These are phyloP conservation scores for Scomberomorus guttatus DNA, from an alignment of 2,797 vertebrate species.

Conservation along the genomic window DNA sequence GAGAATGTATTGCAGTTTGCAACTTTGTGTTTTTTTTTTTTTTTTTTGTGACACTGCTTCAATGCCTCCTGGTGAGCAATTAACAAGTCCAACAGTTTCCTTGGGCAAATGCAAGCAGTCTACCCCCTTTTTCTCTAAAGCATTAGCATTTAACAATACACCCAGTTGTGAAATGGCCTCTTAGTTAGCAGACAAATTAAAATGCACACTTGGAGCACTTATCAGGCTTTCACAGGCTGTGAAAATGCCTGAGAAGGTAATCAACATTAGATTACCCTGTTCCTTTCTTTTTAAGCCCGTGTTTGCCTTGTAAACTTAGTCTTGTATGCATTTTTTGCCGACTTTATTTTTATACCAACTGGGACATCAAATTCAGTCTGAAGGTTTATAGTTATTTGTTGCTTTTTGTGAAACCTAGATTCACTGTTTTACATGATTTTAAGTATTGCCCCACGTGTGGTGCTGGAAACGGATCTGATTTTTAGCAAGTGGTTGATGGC, in stretches of 20 bases:
- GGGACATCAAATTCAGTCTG: neutral
- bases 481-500: conserved; percentile 24
- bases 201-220: conserved; percentile 62
- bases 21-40: conserved; percentile 45
- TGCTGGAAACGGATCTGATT: conserved; percentile 11
- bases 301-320: conserved; percentile 22
- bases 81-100: conserved; percentile 88
- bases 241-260: conserved; percentile 13
- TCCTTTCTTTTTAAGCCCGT: fast-evolving
- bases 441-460: neutral
- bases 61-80: conserved; percentile 86
- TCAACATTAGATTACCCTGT: neutral
- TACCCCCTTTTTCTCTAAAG: conserved; percentile 51
- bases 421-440: neutral
- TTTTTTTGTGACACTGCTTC: conserved; percentile 40
- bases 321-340: neutral
- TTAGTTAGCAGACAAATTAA: conserved; percentile 76
- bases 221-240: conserved; percentile 51
- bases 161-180: conserved; percentile 77
- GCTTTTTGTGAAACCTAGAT: neutral
- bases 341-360: neutral
- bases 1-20: conserved; percentile 70
- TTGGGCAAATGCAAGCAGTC: conserved; percentile 84
- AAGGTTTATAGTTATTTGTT: neutral
- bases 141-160: conserved; percentile 85